Evolutionary conservation across 1,140 invertebrate genomes (phyloP).

Genomic region (Araneus ventricosus): DNA sequence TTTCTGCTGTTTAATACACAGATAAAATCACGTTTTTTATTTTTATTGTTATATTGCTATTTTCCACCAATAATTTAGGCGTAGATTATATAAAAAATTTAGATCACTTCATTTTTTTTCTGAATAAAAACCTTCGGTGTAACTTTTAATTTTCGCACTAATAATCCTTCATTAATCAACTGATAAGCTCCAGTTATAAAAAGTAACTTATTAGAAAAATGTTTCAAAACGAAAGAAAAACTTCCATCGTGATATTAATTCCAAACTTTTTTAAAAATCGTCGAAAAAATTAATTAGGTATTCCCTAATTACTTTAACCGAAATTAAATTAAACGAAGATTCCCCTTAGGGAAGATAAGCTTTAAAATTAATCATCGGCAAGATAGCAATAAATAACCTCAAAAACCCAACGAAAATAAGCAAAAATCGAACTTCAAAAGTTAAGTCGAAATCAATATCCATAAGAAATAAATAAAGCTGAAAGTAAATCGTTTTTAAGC

Average conservation of each 20-base stretch:
- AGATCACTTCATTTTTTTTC: background rate
- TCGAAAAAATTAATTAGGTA: background rate
- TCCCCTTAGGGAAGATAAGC: background rate
- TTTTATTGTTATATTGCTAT: too few relatives aligned
- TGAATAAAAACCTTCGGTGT: background rate
- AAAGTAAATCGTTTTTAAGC: conserved; percentile 8
- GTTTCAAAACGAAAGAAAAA: background rate
- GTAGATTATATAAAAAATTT: background rate
- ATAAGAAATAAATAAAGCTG: background rate
- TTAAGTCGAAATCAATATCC: conserved; percentile 28
- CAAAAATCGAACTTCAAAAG: background rate
- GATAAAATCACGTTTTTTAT: too few relatives aligned
- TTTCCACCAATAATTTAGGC: too few relatives aligned
- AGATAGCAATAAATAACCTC: background rate
- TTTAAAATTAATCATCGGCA: background rate
- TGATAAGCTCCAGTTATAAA: background rate
- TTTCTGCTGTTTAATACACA: too few relatives aligned
- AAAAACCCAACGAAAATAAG: background rate
- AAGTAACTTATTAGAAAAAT: background rate
- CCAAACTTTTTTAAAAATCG: background rate
- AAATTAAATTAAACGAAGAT: conserved; percentile 30
- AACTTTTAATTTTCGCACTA: background rate
- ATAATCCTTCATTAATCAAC: conserved; percentile 21
- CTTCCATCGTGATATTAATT: background rate
- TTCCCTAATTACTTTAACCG: conserved; percentile 1